Evolutionary conservation across 1,140 invertebrate species (phyloP).

Genomic region (Heliconius himera): DNA sequence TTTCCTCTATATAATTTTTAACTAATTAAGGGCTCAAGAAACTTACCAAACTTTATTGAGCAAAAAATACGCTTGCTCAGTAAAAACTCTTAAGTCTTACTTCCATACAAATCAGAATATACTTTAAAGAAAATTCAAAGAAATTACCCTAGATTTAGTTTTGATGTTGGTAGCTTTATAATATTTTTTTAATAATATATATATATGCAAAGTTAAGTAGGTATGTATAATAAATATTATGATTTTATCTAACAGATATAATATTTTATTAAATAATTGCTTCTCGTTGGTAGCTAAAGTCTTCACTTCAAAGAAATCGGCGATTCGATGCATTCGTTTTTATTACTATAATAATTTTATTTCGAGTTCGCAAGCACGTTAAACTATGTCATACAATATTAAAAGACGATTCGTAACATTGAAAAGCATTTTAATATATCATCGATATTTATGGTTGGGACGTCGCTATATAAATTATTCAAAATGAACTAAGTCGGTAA

Average conservation of each 20-base stretch:
- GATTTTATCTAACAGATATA: too few species aligned
- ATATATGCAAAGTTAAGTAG: too few species aligned
- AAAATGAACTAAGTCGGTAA: conserved; percentile 51
- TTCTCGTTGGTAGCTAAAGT: too few species aligned
- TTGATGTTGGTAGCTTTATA: not conserved
- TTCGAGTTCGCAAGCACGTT: not conserved
- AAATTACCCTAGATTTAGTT: not conserved
- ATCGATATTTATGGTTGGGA: conserved; percentile 41
- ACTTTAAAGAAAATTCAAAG: not conserved
- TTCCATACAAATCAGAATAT: not conserved
- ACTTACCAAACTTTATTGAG: not conserved
- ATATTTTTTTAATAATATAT: not conserved
- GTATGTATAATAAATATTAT: too few species aligned
- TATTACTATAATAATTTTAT: not conserved
- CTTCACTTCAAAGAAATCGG: too few species aligned
- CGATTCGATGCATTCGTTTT: too few species aligned
- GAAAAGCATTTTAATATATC: conserved; percentile 22
- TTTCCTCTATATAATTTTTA: too few species aligned
- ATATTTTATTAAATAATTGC: too few species aligned
- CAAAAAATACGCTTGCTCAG: not conserved
- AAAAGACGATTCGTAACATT: conserved; percentile 6
- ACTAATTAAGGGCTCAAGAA: too few species aligned
- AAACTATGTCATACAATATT: conserved; percentile 11
- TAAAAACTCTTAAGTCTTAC: not conserved
- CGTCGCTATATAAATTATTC: conserved; percentile 53